Percentiles rank a stretch among this genome's conserved stretches.
Conservation (phyloP, 1,140 invertebrate species). For the Pteromalus puparum region DNA sequence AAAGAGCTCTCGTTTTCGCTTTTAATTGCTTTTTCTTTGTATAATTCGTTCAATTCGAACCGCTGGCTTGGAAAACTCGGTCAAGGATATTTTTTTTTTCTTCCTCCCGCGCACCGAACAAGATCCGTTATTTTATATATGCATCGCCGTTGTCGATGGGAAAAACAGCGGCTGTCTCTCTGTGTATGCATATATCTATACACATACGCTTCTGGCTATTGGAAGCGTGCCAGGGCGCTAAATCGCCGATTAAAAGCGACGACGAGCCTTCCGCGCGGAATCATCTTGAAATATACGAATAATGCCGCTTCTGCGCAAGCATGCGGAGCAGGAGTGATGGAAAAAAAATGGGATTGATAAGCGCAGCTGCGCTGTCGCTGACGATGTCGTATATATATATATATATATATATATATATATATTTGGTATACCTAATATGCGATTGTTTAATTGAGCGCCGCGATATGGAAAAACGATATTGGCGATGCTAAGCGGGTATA, state of each 20-base stretch:
- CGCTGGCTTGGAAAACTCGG: constrained; percentile 31
- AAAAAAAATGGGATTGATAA: not conserved
- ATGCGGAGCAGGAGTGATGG: not conserved
- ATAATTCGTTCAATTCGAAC: constrained; percentile 34
- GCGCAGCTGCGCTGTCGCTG: no score
- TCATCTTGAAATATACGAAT: constrained; percentile 48
- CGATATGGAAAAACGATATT: no score
- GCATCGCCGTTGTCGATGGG: not conserved
- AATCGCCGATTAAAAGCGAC: constrained; percentile 49
- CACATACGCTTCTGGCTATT: not conserved
- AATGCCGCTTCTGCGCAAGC: not conserved
- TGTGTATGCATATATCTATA: not conserved
- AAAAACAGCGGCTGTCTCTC: constrained; percentile 4
- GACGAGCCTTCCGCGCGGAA: not conserved
- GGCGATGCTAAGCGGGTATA: no score
- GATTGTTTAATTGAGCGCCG: no score
- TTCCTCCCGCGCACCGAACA: not conserved
- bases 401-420: no score
- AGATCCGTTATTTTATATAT: constrained; percentile 21
- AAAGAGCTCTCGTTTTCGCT: not conserved
- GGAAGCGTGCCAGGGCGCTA: constrained; percentile 35
- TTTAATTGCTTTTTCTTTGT: constrained; percentile 28
- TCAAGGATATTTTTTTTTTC: constrained; percentile 41
- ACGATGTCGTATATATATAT: no score
- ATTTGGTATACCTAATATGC: no score